A percentile compares a stretch with the other conserved stretches of the same genome.
These are phyloP conservation scores for Xerus inauris DNA, from an alignment of 2,113 vertebrate genomes.

Conservation along the genomic window DNA sequence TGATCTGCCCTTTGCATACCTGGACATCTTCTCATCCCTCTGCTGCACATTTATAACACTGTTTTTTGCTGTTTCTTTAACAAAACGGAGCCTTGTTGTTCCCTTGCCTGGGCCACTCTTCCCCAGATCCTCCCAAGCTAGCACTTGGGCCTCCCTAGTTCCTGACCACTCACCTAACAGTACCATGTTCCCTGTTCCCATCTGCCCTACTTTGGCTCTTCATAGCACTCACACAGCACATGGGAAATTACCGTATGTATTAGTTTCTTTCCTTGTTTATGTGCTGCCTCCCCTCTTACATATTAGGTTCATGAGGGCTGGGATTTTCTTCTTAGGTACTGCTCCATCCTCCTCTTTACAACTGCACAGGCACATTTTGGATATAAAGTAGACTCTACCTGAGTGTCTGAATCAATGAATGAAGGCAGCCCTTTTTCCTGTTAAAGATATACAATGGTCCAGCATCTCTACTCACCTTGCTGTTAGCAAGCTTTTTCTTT, in stretches of 20 bases:
- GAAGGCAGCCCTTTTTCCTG: background rate
- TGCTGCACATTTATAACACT: accelerated
- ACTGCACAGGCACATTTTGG: accelerated
- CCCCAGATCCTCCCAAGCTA: background rate
- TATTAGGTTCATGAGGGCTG: background rate
- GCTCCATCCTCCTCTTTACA: background rate
- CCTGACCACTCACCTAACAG: background rate
- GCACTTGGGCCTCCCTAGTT: accelerated
- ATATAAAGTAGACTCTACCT: accelerated
- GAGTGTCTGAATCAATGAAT: accelerated
- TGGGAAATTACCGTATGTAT: background rate
- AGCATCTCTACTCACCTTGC: background rate
- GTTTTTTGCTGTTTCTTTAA: background rate
- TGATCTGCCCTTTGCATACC: background rate
- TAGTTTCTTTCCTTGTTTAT: background rate
- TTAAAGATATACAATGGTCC: accelerated
- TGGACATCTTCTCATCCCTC: background rate
- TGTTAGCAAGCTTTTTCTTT: background rate
- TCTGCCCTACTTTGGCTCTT: background rate
- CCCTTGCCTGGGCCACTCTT: background rate
- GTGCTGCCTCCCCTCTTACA: background rate
- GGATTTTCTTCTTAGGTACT: background rate
- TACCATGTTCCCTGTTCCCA: background rate
- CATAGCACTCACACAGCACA: accelerated
- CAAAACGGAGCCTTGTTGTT: accelerated